Percentiles rank a stretch among this genome's conserved stretches.
These are phyloP conservation scores for Macropis europaea DNA, from an alignment of 2,888 invertebrate genomes.

Conservation along the genomic window DNA sequence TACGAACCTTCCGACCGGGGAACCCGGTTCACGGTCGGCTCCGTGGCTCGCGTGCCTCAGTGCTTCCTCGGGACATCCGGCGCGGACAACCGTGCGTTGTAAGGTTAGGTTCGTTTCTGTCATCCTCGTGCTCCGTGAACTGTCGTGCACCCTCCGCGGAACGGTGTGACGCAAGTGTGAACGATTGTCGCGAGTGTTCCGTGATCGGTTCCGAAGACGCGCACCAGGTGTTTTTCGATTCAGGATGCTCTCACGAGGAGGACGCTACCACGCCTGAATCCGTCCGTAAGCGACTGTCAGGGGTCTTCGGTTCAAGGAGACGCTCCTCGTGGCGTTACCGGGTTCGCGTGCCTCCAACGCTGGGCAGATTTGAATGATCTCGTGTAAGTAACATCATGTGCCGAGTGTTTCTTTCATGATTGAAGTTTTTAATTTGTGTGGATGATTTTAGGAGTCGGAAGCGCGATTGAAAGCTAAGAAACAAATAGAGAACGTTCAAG, in stretches of 20 bases:
- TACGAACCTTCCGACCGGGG: neutral
- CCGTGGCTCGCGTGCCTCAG: neutral
- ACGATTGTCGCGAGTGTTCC: neutral
- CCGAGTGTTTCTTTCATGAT: no score
- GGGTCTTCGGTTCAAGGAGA: neutral
- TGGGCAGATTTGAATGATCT: no score
- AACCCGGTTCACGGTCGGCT: constrained; percentile 24
- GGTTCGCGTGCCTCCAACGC: neutral
- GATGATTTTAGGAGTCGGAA: no score
- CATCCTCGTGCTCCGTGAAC: constrained; percentile 39
- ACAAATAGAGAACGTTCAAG: no score
- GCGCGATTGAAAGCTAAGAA: no score
- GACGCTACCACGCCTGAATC: constrained; percentile 18
- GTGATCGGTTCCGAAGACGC: no score
- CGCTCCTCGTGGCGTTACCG: neutral
- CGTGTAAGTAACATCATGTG: no score
- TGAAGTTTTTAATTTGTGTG: no score
- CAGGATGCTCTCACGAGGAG: no score
- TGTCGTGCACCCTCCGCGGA: neutral
- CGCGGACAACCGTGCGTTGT: constrained; percentile 20
- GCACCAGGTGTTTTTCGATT: no score
- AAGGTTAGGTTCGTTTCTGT: constrained; percentile 45
- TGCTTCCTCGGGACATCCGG: neutral
- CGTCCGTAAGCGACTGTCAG: constrained; percentile 1
- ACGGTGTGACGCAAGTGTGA: neutral